phyloP scores from a whole-genome alignment of 2,113 vertebrate species.

The Pomatostomus ruficeps region DNA sequence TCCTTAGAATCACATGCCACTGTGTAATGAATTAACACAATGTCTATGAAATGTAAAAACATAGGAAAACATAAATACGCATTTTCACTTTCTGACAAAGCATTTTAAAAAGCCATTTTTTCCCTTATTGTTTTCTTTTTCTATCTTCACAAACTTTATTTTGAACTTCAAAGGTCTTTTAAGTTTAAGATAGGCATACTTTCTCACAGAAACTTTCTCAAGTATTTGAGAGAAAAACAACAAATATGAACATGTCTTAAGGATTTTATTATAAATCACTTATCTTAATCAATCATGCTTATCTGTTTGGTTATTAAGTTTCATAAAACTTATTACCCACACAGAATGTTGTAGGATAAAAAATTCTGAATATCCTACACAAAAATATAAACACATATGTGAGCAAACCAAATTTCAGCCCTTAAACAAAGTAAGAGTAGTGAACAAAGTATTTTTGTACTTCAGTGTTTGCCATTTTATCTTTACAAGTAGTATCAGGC shows the following conservation, averaged over 20 bases:
- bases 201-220: neutral
- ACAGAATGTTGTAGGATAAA: neutral
- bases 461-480: neutral
- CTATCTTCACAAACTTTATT: neutral
- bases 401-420: neutral
- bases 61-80: neutral
- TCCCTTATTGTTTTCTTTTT: neutral
- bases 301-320: neutral
- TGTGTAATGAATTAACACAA: neutral
- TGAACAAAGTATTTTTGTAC: neutral
- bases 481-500: neutral
- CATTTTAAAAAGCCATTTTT: neutral
- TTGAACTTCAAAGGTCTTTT: neutral
- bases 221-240: neutral
- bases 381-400: neutral
- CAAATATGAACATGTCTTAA: neutral
- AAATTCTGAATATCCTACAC: neutral
- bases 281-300: neutral
- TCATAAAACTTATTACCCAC: neutral
- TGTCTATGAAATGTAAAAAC: neutral
- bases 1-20: neutral
- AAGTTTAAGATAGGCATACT: neutral
- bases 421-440: neutral
- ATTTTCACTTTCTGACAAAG: neutral
- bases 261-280: neutral